These are phyloP conservation scores for Mobula hypostoma DNA, from an alignment of 2,113 vertebrate species.

Conservation along the genomic window DNA sequence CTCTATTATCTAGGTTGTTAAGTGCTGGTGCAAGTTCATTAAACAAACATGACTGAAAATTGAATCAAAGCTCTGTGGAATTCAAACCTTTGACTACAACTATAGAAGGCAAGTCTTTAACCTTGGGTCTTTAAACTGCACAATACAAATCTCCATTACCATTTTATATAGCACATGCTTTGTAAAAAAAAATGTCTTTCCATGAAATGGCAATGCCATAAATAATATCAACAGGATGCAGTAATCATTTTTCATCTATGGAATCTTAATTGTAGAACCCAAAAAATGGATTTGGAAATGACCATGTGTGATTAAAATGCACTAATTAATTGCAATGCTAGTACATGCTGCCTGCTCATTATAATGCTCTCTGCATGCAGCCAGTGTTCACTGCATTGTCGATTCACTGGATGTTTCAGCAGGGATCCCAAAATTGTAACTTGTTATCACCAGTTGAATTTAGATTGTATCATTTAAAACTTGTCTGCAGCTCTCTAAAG, in stretches of 20 bases:
- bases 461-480: no score
- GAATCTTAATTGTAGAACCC: no score
- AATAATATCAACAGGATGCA: neutral
- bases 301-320: no score
- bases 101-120: neutral
- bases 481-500: no score
- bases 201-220: neutral
- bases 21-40: conserved; percentile 10
- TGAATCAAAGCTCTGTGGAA: conserved; percentile 5
- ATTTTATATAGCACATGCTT: neutral
- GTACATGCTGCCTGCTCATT: no score
- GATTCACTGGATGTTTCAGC: no score
- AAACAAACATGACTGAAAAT: conserved; percentile 23
- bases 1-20: neutral
- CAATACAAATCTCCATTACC: neutral
- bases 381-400: no score
- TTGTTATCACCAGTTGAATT: no score
- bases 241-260: neutral
- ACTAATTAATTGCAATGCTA: no score
- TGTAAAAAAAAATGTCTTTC: neutral
- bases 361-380: no score
- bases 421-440: no score
- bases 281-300: no score
- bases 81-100: conserved; percentile 24
- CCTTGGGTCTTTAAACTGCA: neutral